Conservation (phyloP, 2,797 vertebrate genomes). For the Macropodus opercularis region DNA sequence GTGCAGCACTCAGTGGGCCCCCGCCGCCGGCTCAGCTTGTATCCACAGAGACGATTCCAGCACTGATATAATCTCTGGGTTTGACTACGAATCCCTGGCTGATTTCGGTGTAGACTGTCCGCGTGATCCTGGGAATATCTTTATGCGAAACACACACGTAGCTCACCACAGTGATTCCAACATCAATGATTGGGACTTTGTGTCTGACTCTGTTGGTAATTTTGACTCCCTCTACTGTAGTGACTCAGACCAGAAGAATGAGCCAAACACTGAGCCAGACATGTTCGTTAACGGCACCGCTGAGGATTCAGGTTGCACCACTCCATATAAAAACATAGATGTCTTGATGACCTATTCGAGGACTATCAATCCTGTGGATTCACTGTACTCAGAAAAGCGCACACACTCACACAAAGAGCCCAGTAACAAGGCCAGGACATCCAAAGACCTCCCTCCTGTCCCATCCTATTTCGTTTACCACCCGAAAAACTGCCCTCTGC, state of each 20-base stretch:
- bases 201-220: constrained; percentile 60
- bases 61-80: constrained; percentile 24
- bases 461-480: constrained; percentile 80
- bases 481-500: constrained; percentile 83
- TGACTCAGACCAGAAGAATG: constrained; percentile 31
- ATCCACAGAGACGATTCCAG: constrained; percentile 42
- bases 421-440: constrained; percentile 51
- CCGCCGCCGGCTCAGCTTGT: constrained; percentile 29
- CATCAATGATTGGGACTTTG: constrained; percentile 27
- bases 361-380: constrained; percentile 35
- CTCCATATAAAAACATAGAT: constrained; percentile 84
- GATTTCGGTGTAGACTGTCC: constrained; percentile 42
- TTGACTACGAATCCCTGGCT: constrained; percentile 39
- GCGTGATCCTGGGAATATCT: constrained; percentile 33
- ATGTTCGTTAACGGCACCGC: constrained; percentile 19
- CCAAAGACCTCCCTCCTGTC: constrained; percentile 73
- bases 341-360: constrained; percentile 68
- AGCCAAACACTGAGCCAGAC: constrained; percentile 25
- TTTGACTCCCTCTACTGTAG: constrained; percentile 71
- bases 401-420: constrained; percentile 23
- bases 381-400: constrained; percentile 39
- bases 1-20: constrained; percentile 21
- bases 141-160: constrained; percentile 37
- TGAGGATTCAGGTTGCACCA: constrained; percentile 64
- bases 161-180: constrained; percentile 21